A percentile compares a stretch with the other conserved stretches of the same genome.
These are phyloP conservation scores for Phrixothrix hirtus DNA, from an alignment of 2,888 invertebrate genomes.

Conservation along the genomic window DNA sequence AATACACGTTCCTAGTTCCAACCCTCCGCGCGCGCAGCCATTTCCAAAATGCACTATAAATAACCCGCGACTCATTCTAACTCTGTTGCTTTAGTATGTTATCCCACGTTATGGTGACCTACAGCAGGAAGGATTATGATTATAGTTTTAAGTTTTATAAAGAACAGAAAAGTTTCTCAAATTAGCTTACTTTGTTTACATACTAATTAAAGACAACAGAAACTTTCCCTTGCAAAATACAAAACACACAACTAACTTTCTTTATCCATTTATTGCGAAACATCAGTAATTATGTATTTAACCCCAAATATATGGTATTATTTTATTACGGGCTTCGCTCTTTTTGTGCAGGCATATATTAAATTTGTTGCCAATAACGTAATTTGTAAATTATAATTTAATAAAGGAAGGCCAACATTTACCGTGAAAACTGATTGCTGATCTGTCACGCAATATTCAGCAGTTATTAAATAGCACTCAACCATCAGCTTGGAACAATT, in stretches of 20 bases:
- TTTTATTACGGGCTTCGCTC: no score
- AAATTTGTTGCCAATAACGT: not conserved
- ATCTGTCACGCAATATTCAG: constrained; percentile 19
- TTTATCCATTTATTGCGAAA: no score
- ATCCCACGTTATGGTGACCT: constrained; percentile 10
- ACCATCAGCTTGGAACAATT: constrained; percentile 18
- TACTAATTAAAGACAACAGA: not conserved
- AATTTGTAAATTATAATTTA: constrained; percentile 13
- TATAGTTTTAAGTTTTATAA: constrained; percentile 16
- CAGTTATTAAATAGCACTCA: constrained; percentile 19
- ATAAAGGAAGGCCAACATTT: constrained; percentile 13
- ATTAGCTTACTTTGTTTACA: constrained; percentile 5
- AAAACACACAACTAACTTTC: no score
- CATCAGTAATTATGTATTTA: no score
- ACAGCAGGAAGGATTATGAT: constrained; percentile 13
- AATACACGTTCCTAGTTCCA: constrained; percentile 33
- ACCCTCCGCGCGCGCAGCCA: constrained; percentile 37
- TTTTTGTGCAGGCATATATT: no score
- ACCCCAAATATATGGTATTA: no score
- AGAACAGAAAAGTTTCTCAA: constrained; percentile 12
- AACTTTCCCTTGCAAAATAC: not conserved
- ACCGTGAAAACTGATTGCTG: constrained; percentile 18
- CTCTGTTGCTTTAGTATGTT: constrained; percentile 27
- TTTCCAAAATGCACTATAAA: constrained; percentile 40
- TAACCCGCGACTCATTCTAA: constrained; percentile 38